Base-by-base conservation (phyloP, 2,888 invertebrate species). In the Cryptus armator region DNA sequence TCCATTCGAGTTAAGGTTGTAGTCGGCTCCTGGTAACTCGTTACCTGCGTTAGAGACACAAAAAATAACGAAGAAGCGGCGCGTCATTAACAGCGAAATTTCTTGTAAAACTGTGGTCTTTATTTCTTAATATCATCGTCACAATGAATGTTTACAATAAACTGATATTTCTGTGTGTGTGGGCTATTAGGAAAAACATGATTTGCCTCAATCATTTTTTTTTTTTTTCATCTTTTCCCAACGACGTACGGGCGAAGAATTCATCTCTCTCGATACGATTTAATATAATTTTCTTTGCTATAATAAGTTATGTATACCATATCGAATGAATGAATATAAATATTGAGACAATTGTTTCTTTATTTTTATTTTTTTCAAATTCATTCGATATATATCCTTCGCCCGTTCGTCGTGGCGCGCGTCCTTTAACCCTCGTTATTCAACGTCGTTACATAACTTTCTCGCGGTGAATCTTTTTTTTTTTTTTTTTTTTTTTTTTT, bases 51-150 rank as follows among this genome's bases (percentile, higher is more conserved):
- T 37, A 37, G 37, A 9, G 37, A 37, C 5, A 37, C 0, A 10
- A 7, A 59, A 29, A 29, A 56, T 14, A 59, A 4, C 32, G 12
- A 59, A 37, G 2, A 6, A 37, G 7, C 1, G 1, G 24, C n/a
- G 14, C 14, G 3, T 48, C 6, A 24, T 24, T 24, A 12, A 59
- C 14, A 16, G 16, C 37, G 14, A 67, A 68, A 19, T 37, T 84
- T 88, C 81, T 90, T 90, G 88, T 86, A 90, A 90, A 90, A 90
- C 87, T 88, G 88, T 89, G 87, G 88, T 85, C 79, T 90, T 88
- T 90, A 90, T 90, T 90, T 89, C 82, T 84, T 88, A 86, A 89
- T 88, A 86, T 86, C 81, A 77, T 83, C 48, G 62, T 86, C 84
- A 86, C 86, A 86, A 80, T 77, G n/a, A 81, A 75, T 68, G 62